Base-by-base conservation (phyloP, 2,888 invertebrate genomes). In the Cephus spinipes region DNA sequence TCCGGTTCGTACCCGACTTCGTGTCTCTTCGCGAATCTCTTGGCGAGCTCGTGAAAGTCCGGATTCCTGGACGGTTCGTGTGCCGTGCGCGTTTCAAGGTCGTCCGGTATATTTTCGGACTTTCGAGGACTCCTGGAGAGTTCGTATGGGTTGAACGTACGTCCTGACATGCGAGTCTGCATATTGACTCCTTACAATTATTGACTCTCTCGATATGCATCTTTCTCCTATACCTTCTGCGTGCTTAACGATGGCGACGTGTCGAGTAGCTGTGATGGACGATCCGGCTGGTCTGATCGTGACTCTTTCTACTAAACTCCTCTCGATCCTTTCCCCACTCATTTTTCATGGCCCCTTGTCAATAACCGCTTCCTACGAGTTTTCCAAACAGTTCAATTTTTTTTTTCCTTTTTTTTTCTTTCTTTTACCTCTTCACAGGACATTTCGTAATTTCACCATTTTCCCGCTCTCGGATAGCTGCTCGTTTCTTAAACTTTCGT, bases 11-110 rank as follows among this genome's bases (percentile, higher is more conserved):
- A 55, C 9, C 55, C 23, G 23, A 55, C 23, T 55, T 55, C 55
- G 55, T 9, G 55, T 9, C 23, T 23, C 55, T 9, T 55, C 55
- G 55, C 6, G 55, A 40, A 40, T 40, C 40, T 23, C 40, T 40
- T 6, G 15, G 6, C 0, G 40, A 55, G 68, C 74, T 73, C 82
- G 76, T 74, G 80, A 82, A 83, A 83, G 84, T 82, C 75, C 79
- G 74, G 80, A 78, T 79, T 84, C 81, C 79, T 55, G 73, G 12
- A 33, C 69, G 76, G 71, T 76, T 55, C 9, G 55, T 55, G 9
- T 55, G 9, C 55, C 6, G 71, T 75, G 55, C 73, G 76, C 78
- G 76, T 23, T 30, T 68, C 83, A 84, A 83, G 81, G 83, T 83
- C 81, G 73, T 75, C 69, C 73, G 9, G 55, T 55, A 55, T 55